Conservation (phyloP, 2,113 vertebrate genomes). For the Noctilio leporinus region DNA sequence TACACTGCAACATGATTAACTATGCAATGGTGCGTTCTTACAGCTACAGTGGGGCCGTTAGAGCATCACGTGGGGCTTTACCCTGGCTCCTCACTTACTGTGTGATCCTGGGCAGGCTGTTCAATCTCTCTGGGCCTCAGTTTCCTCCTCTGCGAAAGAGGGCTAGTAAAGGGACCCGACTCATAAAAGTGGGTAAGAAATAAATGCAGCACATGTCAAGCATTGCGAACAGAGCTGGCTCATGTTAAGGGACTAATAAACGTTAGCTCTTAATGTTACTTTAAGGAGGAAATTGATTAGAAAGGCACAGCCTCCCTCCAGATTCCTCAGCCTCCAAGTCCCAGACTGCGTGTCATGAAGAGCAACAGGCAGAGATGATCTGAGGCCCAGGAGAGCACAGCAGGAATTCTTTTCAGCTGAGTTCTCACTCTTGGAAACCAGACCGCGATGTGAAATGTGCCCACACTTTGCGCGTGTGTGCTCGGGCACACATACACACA, state of each 20-base stretch:
- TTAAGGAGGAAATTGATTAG: not conserved
- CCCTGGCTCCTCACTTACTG: not conserved
- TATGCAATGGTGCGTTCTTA: fast-evolving
- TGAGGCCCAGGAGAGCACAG: not conserved
- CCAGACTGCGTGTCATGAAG: not conserved
- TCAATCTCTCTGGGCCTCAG: not conserved
- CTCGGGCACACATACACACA: not conserved
- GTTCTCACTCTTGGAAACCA: not conserved
- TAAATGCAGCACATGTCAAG: not conserved
- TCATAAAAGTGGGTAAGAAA: not conserved
- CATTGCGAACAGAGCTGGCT: not conserved
- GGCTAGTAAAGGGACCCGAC: not conserved
- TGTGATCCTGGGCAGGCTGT: not conserved
- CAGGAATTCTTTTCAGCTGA: not conserved
- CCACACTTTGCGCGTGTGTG: no score
- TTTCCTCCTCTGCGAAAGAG: not conserved
- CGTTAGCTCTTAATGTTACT: fast-evolving
- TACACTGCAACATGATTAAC: no score
- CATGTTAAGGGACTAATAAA: not conserved
- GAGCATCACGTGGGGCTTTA: not conserved
- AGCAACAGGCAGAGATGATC: not conserved
- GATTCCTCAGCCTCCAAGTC: not conserved
- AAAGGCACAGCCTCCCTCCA: not conserved
- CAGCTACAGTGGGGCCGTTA: fast-evolving
- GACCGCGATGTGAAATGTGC: not conserved